A percentile compares a stretch with the other conserved stretches of the same genome.
phyloP scores from a whole-genome alignment of 2,888 invertebrate genomes.

The Drosophila maculinotata region DNA sequence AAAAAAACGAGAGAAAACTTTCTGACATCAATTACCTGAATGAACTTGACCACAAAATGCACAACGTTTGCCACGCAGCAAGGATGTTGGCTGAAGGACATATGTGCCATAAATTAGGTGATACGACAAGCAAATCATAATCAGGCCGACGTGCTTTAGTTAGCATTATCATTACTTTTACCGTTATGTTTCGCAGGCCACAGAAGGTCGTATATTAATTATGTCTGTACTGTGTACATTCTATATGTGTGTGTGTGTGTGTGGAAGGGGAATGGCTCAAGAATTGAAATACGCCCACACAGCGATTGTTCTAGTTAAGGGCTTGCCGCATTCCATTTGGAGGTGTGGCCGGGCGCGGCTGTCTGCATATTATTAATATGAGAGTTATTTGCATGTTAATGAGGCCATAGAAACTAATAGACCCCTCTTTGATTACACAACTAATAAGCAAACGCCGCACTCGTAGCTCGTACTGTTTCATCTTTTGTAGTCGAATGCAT shows the following conservation, averaged over 20 bases:
- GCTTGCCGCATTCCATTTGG: conserved; percentile 49
- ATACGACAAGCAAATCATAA: conserved; percentile 50
- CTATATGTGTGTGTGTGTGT: neutral
- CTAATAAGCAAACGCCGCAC: conserved; percentile 40
- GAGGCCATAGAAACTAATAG: conserved; percentile 59
- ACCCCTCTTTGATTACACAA: conserved; percentile 63
- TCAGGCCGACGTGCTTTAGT: conserved; percentile 21
- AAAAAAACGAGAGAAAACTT: conserved; percentile 3
- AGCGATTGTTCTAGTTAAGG: conserved; percentile 26
- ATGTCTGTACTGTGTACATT: conserved; percentile 13
- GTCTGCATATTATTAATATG: conserved; percentile 59
- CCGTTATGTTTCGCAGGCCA: conserved; percentile 5
- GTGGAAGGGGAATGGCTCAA: neutral
- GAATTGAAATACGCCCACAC: conserved; percentile 18
- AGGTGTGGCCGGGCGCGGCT: conserved; percentile 38
- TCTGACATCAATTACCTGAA: conserved; percentile 21
- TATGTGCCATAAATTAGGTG: conserved; percentile 49
- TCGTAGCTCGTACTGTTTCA: neutral
- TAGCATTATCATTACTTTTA: conserved; percentile 16
- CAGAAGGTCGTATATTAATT: conserved; percentile 44
- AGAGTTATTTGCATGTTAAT: conserved; percentile 70
- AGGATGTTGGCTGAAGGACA: conserved; percentile 42
- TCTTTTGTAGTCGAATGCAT: neutral
- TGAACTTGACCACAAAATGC: conserved; percentile 22
- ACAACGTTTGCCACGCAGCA: conserved; percentile 1